Conservation (phyloP, 2,797 vertebrate genomes). For the Clarias platycephalus region DNA sequence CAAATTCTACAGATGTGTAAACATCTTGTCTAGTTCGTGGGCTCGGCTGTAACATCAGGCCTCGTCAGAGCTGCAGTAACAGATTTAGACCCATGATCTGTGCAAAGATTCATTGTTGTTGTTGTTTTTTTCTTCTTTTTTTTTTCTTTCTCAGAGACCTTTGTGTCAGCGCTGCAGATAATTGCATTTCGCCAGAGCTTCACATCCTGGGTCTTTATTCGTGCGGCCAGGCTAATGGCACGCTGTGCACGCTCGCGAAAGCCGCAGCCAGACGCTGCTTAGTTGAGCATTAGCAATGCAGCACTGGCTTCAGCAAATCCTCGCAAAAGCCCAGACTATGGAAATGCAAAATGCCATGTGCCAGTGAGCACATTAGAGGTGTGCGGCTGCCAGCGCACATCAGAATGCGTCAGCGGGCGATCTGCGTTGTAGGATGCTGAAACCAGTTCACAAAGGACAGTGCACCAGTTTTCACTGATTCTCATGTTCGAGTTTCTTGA, state of each 20-base stretch:
- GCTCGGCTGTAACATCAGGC: slow-evolving; percentile 5
- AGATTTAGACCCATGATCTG: slow-evolving; percentile 17
- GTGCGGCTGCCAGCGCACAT: neutral
- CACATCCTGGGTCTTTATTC: slow-evolving; percentile 21
- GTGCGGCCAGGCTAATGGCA: slow-evolving; percentile 30
- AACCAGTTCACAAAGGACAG: neutral
- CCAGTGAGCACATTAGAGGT: slow-evolving; percentile 32
- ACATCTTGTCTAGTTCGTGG: neutral
- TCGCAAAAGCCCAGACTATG: slow-evolving; percentile 21
- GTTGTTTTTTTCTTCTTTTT: no score
- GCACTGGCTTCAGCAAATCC: neutral
- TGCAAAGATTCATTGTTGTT: slow-evolving; percentile 6
- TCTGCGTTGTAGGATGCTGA: neutral
- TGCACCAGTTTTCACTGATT: slow-evolving; percentile 1
- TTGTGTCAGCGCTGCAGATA: slow-evolving; percentile 42
- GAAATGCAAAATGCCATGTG: slow-evolving; percentile 7
- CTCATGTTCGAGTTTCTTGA: neutral
- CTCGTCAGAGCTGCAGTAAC: neutral
- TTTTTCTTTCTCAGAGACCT: neutral
- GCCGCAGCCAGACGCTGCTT: slow-evolving; percentile 17
- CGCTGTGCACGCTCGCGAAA: neutral
- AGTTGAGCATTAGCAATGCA: slow-evolving; percentile 41
- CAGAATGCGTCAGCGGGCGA: neutral
- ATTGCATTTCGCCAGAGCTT: slow-evolving; percentile 37
- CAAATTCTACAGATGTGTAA: neutral